These are phyloP conservation scores for Tenualosa thibaudeaui DNA, from an alignment of 2,797 vertebrate species.

Conservation along the genomic window DNA sequence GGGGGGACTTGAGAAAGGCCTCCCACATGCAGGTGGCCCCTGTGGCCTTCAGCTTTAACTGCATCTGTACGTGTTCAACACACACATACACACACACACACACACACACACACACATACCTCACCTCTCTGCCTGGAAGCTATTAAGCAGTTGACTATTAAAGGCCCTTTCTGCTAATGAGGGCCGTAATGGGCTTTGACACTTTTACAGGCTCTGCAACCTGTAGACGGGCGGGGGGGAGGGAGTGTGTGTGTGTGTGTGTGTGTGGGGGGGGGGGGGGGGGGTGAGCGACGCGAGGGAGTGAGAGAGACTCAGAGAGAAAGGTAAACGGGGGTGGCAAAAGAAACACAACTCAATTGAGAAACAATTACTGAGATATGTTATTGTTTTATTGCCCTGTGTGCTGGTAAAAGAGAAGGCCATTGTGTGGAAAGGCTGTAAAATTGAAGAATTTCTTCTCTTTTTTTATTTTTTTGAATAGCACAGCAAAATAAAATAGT, in stretches of 20 bases:
- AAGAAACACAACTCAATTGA: constrained; percentile 21
- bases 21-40: constrained; percentile 34
- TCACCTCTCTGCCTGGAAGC: constrained; percentile 60
- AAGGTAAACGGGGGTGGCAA: background rate
- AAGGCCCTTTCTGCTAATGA: constrained; percentile 66
- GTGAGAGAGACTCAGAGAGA: background rate
- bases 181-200: constrained; percentile 68
- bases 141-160: constrained; percentile 64
- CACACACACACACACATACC: background rate
- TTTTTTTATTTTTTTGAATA: constrained; percentile 50
- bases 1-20: constrained; percentile 13
- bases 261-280: background rate
- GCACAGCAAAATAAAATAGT: constrained; percentile 50
- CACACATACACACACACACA: constrained; percentile 8
- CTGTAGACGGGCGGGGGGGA: constrained; percentile 30
- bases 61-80: constrained; percentile 28
- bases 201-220: constrained; percentile 68
- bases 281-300: background rate
- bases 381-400: constrained; percentile 38
- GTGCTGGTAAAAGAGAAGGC: constrained; percentile 17
- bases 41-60: constrained; percentile 30
- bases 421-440: constrained; percentile 29
- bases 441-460: constrained; percentile 5
- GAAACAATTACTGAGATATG: constrained; percentile 38
- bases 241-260: background rate